Evolutionary conservation across 2,797 vertebrate species (phyloP), one percentile per base, ranked within the genome.

Genomic region (Typhlichthys eigenmanni): DNA sequence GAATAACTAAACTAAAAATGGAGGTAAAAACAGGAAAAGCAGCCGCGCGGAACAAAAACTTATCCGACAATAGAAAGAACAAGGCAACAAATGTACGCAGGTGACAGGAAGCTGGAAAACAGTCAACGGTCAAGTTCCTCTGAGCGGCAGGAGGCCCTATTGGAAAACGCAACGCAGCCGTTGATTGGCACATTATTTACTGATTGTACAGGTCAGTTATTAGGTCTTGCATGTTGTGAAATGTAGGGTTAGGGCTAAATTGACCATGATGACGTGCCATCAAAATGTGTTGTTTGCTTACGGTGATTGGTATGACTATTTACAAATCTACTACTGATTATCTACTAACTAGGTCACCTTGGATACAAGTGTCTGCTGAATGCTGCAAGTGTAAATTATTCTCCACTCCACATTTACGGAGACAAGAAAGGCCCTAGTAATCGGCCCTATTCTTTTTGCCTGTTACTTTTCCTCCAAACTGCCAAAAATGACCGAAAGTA

Each of bases 401-500:
- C 24, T 29, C 24, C 24, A 29, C 24, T 29, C 24, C 3, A 3
- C 24, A 29, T 29, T 29, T 29, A 29, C 24, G 24, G 24, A 29
- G 4, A 29, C 24, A 58, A 62, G 70, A n/a, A 58, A 47, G 52
- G 24, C 24, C 4, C 4, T 29, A 29, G 24, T 29, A 29, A 4
- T 29, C 4, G 24, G 3, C 24, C 24, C 24, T 29, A 29, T 29
- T 29, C 24, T 29, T 24, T 24, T 24, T 24, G 24, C 24, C 24
- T 4, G 48, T 81, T 80, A 54, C 72, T 73, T 77, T 72, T 38
- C 65, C 68, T 68, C 61, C 59, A 66, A 78, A 83, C 60, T 81
- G 70, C 62, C 71, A 54, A 74, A 76, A 71, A 85, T 81, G 81
- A 79, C 75, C 78, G 78, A 80, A 68, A 60, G 74, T 78, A 67